These are phyloP conservation scores for Sebastes trivittatus DNA, from an alignment of 2,797 vertebrate genomes.

Conservation along the genomic window DNA sequence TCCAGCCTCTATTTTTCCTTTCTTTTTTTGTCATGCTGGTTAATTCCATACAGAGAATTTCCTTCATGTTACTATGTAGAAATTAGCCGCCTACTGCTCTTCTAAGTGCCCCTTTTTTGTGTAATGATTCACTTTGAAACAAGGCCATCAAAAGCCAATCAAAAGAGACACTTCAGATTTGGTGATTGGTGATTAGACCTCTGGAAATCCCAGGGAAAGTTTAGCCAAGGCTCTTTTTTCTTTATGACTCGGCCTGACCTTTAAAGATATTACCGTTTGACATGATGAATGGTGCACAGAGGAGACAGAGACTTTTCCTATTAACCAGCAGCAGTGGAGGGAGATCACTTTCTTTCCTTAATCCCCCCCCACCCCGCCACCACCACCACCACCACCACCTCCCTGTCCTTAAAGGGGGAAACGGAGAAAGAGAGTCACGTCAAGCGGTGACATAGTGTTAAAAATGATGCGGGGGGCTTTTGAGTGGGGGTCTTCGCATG, in stretches of 20 bases:
- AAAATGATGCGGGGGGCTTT: conserved; percentile 46
- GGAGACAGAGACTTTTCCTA: conserved; percentile 74
- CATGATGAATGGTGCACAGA: conserved; percentile 75
- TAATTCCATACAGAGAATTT: conserved; percentile 19
- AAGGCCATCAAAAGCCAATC: conserved; percentile 77
- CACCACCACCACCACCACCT: background rate
- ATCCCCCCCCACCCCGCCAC: background rate
- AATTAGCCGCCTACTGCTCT: conserved; percentile 17
- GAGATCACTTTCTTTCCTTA: conserved; percentile 44
- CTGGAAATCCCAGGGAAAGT: conserved; percentile 73
- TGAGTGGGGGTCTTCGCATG: conserved; percentile 34
- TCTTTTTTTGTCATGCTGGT: background rate
- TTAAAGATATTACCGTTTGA: conserved; percentile 80
- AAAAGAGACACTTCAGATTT: conserved; percentile 75
- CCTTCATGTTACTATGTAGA: conserved; percentile 19
- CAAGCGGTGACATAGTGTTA: conserved; percentile 54
- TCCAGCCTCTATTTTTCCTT: background rate
- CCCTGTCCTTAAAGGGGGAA: conserved; percentile 27
- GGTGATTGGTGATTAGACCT: conserved; percentile 78
- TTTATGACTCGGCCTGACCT: conserved; percentile 80
- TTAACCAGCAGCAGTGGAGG: conserved; percentile 65
- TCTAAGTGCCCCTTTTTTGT: conserved; percentile 25
- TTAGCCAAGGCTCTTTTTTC: conserved; percentile 77
- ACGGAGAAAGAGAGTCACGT: conserved; percentile 37
- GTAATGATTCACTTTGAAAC: conserved; percentile 66